These are phyloP conservation scores for Lacerta viridis DNA, from an alignment of 2,797 vertebrate genomes.

Conservation along the genomic window DNA sequence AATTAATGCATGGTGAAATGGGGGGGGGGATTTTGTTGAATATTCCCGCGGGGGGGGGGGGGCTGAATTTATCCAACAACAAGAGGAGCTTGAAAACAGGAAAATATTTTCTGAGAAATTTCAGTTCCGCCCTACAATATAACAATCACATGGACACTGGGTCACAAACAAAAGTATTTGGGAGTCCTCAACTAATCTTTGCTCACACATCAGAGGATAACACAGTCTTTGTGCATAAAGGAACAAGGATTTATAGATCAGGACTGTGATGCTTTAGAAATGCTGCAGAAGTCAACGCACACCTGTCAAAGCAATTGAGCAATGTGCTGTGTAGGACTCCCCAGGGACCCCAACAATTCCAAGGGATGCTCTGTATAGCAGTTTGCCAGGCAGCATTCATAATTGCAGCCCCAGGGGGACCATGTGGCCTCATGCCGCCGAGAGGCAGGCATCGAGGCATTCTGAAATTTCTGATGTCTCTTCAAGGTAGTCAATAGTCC, in stretches of 20 bases:
- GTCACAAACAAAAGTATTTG: constrained; percentile 1
- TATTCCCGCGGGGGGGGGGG: background rate
- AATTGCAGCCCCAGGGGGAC: constrained; percentile 20
- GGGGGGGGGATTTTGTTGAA: background rate
- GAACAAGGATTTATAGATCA: background rate
- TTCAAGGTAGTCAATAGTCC: constrained; percentile 36
- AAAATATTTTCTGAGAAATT: background rate
- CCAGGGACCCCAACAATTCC: constrained; percentile 8
- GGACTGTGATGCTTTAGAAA: background rate
- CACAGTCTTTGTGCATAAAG: background rate
- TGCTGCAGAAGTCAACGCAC: background rate
- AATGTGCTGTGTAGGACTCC: background rate
- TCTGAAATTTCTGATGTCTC: constrained; percentile 21
- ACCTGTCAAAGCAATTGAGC: constrained; percentile 16
- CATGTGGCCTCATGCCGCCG: constrained; percentile 2
- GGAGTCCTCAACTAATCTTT: background rate
- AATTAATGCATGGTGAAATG: background rate
- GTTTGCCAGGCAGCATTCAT: constrained; percentile 19
- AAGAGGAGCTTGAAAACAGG: no score
- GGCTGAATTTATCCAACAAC: no score
- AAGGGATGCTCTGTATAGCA: background rate
- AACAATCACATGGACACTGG: background rate
- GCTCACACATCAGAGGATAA: background rate
- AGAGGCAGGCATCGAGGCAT: constrained; percentile 19
- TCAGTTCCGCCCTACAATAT: background rate